Evolutionary conservation across 2,888 invertebrate genomes (phyloP).

Genomic region (Allacma fusca): DNA sequence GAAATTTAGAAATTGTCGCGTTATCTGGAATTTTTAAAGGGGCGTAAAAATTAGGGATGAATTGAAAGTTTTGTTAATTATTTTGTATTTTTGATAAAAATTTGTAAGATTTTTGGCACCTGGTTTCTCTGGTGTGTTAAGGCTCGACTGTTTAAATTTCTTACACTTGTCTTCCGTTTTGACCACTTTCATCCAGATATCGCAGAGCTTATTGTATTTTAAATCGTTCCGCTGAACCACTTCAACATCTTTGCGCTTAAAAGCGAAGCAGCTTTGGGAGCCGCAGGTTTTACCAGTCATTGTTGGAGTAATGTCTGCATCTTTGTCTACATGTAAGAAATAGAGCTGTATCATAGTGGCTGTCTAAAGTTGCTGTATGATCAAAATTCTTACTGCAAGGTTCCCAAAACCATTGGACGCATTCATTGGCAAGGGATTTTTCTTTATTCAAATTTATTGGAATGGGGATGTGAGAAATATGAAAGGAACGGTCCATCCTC

Average conservation of each 20-base stretch:
- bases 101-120: too few relatives aligned
- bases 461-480: not conserved
- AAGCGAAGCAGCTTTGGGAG: not conserved
- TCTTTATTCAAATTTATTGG: not conserved
- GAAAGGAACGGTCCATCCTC: not conserved
- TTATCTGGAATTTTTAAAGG: too few relatives aligned
- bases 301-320: too few relatives aligned
- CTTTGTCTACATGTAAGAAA: too few relatives aligned
- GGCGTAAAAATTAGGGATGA: too few relatives aligned
- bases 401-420: conserved; percentile 22
- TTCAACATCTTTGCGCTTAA: not conserved
- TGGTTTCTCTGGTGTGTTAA: not conserved
- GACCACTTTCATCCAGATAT: conserved; percentile 16
- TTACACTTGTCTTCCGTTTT: conserved; percentile 7
- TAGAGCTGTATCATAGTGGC: too few relatives aligned
- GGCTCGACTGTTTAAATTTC: not conserved
- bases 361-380: too few relatives aligned
- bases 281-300: conserved; percentile 4
- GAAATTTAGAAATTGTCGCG: too few relatives aligned
- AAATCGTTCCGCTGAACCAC: too few relatives aligned
- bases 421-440: not conserved
- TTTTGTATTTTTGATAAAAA: too few relatives aligned
- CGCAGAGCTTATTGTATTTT: not conserved
- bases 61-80: too few relatives aligned
- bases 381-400: not conserved